phyloP scores from a whole-genome alignment of 2,797 vertebrate species.

The Pseudomugil tenellus region DNA sequence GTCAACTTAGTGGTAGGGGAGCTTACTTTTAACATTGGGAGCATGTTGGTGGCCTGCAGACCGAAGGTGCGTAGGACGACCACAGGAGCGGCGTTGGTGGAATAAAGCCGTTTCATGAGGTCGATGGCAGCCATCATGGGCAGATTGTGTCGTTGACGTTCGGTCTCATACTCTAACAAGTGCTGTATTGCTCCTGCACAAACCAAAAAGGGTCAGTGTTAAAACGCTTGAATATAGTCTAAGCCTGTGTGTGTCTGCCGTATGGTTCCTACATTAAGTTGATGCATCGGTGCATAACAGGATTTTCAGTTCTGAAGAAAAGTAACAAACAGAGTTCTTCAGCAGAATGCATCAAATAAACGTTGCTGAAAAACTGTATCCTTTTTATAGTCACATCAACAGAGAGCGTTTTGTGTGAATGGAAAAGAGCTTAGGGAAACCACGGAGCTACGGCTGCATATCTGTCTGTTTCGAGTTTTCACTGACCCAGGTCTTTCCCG shows the following conservation, averaged over 20 bases:
- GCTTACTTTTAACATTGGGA: slow-evolving; percentile 91
- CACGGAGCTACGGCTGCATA: slow-evolving; percentile 45
- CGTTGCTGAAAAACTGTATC: slow-evolving; percentile 51
- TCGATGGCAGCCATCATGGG: slow-evolving; percentile 92
- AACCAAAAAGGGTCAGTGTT: slow-evolving; percentile 18
- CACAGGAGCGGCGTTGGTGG: slow-evolving; percentile 84
- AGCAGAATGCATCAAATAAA: slow-evolving; percentile 59
- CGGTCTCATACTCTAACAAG: slow-evolving; percentile 91
- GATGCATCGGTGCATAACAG: slow-evolving; percentile 25
- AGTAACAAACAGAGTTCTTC: slow-evolving; percentile 52
- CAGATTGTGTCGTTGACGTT: slow-evolving; percentile 92
- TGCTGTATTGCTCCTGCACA: slow-evolving; percentile 90
- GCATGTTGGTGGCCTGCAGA: slow-evolving; percentile 92
- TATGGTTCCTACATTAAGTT: slow-evolving; percentile 53
- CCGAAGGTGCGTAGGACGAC: slow-evolving; percentile 93
- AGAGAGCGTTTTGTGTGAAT: slow-evolving; percentile 47
- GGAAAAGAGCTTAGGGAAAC: slow-evolving; percentile 75
- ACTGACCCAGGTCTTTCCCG: slow-evolving; percentile 94
- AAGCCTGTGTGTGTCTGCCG: slow-evolving; percentile 15
- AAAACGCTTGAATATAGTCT: slow-evolving; percentile 8
- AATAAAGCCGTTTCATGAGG: slow-evolving; percentile 93
- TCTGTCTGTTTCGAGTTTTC: slow-evolving; percentile 59
- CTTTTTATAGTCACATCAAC: slow-evolving; percentile 71
- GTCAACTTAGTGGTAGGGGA: neutral
- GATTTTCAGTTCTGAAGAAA: slow-evolving; percentile 50